Conservation (phyloP, 1,140 invertebrate species). For the Amphibalanus amphitrite region DNA sequence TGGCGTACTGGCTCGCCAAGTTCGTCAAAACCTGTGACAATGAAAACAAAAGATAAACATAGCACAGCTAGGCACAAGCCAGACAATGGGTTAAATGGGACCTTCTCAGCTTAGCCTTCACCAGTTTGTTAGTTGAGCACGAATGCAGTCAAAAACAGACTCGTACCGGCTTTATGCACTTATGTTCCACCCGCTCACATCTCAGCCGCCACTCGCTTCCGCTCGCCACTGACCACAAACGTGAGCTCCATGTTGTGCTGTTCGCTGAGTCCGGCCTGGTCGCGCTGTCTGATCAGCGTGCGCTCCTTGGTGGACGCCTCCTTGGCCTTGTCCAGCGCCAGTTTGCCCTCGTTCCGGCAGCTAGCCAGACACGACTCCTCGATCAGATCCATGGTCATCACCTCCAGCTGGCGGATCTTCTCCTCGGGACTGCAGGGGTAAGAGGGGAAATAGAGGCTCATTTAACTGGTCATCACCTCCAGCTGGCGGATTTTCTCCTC, state of each 20-base stretch:
- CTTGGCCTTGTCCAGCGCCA: slow-evolving; percentile 79
- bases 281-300: slow-evolving; percentile 43
- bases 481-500: slow-evolving; percentile 67
- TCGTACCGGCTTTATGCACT: too few relatives aligned
- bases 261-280: background rate
- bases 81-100: too few relatives aligned
- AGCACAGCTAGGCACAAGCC: too few relatives aligned
- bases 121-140: too few relatives aligned
- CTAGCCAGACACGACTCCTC: slow-evolving; percentile 58
- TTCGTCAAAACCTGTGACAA: slow-evolving; percentile 69
- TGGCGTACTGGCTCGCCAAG: slow-evolving; percentile 77
- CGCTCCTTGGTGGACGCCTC: slow-evolving; percentile 86
- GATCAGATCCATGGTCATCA: slow-evolving; percentile 62
- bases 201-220: too few relatives aligned
- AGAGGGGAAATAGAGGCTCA: too few relatives aligned
- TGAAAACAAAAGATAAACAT: background rate
- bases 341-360: slow-evolving; percentile 38
- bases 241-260: background rate
- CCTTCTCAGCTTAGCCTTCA: too few relatives aligned
- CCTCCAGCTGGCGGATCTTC: slow-evolving; percentile 63
- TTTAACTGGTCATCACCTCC: slow-evolving; percentile 65
- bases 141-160: too few relatives aligned
- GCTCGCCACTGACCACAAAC: background rate
- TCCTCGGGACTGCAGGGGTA: slow-evolving; percentile 48
- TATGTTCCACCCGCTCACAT: too few relatives aligned